A percentile compares a stretch with the other conserved stretches of the same genome.
These are phyloP conservation scores for Drosophila teissieri DNA, from an alignment of 1,140 invertebrate genomes.

Conservation along the genomic window DNA sequence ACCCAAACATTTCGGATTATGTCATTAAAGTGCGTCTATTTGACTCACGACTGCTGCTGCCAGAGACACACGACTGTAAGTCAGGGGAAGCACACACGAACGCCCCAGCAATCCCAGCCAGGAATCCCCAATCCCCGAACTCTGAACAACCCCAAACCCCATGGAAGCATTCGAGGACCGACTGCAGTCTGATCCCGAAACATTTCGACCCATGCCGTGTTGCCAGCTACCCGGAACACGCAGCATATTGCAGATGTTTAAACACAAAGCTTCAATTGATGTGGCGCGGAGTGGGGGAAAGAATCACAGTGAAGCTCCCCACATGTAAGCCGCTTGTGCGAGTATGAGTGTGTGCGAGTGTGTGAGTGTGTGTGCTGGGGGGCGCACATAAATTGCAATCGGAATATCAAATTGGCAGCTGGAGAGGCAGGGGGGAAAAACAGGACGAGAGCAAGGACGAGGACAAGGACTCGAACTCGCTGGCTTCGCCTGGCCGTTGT, in stretches of 20 bases:
- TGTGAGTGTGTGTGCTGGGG: slow-evolving; percentile 13
- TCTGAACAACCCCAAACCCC: neutral
- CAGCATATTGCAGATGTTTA: slow-evolving; percentile 81
- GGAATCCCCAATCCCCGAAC: neutral
- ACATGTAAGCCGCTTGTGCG: slow-evolving; percentile 33
- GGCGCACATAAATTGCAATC: slow-evolving; percentile 79
- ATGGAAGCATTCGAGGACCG: slow-evolving; percentile 15
- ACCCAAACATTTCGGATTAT: no score
- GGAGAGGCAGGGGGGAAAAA: slow-evolving; percentile 21
- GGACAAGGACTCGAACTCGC: slow-evolving; percentile 6
- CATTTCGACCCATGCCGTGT: slow-evolving; percentile 28
- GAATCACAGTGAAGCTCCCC: slow-evolving; percentile 66
- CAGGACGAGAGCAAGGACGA: slow-evolving; percentile 36
- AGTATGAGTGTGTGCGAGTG: neutral
- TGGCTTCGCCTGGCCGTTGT: slow-evolving; percentile 47
- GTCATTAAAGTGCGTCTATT: neutral
- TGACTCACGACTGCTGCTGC: neutral
- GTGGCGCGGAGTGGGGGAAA: slow-evolving; percentile 25
- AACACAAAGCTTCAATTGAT: slow-evolving; percentile 47
- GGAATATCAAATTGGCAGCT: slow-evolving; percentile 81
- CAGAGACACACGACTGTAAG: neutral
- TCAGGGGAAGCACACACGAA: slow-evolving; percentile 2
- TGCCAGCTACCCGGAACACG: slow-evolving; percentile 37
- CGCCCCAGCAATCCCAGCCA: neutral
- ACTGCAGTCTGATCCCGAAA: slow-evolving; percentile 67